Conservation (phyloP, 2,113 vertebrate genomes). For the Macheiramphus alcinus region DNA sequence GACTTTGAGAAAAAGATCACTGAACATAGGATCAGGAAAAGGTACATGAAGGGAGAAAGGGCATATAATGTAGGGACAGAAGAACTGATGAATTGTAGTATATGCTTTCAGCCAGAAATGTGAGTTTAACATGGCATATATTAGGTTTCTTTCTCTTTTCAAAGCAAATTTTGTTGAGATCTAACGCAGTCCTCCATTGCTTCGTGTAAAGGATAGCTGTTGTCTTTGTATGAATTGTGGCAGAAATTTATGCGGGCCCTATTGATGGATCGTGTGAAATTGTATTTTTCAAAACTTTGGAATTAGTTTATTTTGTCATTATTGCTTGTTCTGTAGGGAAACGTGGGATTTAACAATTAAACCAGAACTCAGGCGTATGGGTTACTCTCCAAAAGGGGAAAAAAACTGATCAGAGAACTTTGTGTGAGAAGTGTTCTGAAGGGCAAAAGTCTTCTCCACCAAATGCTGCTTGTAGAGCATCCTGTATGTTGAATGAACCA, state of each 20-base stretch:
- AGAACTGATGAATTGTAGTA: neutral
- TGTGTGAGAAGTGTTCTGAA: neutral
- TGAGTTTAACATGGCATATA: neutral
- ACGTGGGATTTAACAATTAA: neutral
- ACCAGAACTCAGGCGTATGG: neutral
- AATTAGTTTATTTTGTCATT: neutral
- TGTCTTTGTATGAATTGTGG: neutral
- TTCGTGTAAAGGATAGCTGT: neutral
- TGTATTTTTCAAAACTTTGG: neutral
- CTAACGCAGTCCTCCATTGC: neutral
- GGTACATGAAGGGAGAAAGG: neutral
- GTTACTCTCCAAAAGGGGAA: neutral
- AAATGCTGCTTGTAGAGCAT: neutral
- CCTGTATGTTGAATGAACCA: neutral
- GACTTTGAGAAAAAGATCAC: neutral
- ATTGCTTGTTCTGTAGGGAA: neutral
- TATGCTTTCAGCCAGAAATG: neutral
- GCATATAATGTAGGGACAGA: neutral
- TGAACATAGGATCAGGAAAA: neutral
- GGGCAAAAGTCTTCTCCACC: neutral
- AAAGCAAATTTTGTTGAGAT: neutral
- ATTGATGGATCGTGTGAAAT: neutral
- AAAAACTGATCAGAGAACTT: neutral
- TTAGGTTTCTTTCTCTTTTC: neutral
- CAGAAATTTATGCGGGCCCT: neutral